Percentiles rank a stretch among this genome's conserved stretches.
phyloP scores from a whole-genome alignment of 2,113 vertebrate genomes.

The Mus pahari region DNA sequence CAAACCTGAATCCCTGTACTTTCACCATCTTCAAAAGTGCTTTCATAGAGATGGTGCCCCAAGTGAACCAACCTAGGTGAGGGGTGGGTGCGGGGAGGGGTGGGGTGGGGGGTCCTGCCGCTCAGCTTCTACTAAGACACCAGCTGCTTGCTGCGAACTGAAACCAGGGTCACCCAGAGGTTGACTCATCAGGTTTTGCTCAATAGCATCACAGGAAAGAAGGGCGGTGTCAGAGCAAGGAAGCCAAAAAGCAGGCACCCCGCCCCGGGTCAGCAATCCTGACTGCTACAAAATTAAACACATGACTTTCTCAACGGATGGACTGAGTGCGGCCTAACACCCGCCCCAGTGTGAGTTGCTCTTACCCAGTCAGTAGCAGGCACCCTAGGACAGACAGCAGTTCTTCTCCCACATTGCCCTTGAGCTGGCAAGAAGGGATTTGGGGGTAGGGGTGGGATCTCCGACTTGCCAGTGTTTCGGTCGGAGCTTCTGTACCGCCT shows the following conservation, averaged over 20 bases:
- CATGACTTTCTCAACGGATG: no score
- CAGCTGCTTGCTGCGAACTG: neutral
- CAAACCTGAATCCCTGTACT: neutral
- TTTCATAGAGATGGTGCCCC: neutral
- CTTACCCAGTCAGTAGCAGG: neutral
- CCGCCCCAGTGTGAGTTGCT: neutral
- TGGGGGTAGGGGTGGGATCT: neutral
- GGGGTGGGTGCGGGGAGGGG: no score
- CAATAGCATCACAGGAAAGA: neutral
- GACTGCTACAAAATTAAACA: neutral
- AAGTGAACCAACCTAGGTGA: neutral
- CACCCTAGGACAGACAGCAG: no score
- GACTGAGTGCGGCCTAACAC: no score
- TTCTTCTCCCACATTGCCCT: neutral
- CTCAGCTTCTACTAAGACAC: neutral
- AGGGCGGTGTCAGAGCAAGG: neutral
- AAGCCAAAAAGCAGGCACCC: neutral
- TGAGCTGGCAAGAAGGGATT: neutral
- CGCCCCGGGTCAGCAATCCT: neutral
- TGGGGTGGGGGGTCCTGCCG: neutral
- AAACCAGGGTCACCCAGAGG: neutral
- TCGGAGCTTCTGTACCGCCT: neutral
- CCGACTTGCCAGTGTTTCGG: neutral
- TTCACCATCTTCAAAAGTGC: neutral
- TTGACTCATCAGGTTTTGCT: neutral